phyloP scores from a whole-genome alignment of 1,140 invertebrate species.

The Bilobella aurantiaca region DNA sequence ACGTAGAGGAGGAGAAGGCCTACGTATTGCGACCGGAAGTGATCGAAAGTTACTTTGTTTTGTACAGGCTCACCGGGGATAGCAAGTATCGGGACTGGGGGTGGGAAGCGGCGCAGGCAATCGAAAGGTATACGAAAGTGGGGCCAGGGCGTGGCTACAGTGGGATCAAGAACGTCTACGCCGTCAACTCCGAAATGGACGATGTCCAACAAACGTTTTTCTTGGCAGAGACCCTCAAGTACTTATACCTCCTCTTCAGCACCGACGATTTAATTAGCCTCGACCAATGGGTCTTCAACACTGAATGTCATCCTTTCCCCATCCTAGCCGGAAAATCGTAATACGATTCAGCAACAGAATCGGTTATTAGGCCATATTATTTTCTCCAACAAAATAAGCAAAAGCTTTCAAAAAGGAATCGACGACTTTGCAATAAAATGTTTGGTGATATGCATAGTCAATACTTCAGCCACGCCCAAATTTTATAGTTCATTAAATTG shows the following conservation, averaged over 20 bases:
- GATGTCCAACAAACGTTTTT: constrained; percentile 98
- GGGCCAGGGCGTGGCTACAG: constrained; percentile 61
- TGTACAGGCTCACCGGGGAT: constrained; percentile 54
- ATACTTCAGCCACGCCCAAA: too few relatives aligned
- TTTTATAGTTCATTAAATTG: too few relatives aligned
- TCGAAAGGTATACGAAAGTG: constrained; percentile 48
- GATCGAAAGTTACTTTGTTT: constrained; percentile 53
- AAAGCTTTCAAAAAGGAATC: too few relatives aligned
- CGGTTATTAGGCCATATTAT: neutral
- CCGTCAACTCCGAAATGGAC: constrained; percentile 69
- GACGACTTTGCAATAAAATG: too few relatives aligned
- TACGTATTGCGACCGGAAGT: constrained; percentile 57
- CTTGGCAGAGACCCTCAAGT: constrained; percentile 95
- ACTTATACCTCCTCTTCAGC: constrained; percentile 56
- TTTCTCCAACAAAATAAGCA: neutral
- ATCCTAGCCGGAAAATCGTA: constrained; percentile 65
- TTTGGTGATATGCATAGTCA: too few relatives aligned
- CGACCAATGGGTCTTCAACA: constrained; percentile 97
- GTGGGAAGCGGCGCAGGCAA: constrained; percentile 45
- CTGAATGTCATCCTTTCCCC: constrained; percentile 93
- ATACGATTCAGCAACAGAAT: too few relatives aligned
- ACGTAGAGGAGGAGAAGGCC: constrained; percentile 47
- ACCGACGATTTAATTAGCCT: constrained; percentile 51
- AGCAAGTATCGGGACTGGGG: constrained; percentile 56
- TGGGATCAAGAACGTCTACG: constrained; percentile 88